Evolutionary conservation across 2,888 invertebrate genomes (phyloP).

Genomic region (Agrotis ipsilon): DNA sequence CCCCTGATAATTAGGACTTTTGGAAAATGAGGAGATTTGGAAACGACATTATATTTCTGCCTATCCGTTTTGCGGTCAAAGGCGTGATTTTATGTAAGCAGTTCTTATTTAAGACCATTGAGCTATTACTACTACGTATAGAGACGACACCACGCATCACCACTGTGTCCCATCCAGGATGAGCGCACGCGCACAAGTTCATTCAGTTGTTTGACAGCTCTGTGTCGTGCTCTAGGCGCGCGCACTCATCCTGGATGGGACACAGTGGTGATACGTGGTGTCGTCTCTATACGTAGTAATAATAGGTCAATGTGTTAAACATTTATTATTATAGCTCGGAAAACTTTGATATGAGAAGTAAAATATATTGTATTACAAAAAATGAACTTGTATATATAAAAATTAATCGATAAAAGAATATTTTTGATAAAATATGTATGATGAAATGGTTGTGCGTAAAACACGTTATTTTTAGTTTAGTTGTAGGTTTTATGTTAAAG

Average conservation of each 20-base stretch:
- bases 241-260: too few species aligned
- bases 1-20: not conserved
- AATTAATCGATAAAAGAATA: conserved; percentile 26
- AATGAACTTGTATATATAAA: conserved; percentile 47
- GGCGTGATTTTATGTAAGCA: not conserved
- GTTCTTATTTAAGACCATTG: too few species aligned
- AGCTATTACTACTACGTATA: too few species aligned
- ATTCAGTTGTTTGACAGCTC: too few species aligned
- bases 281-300: too few species aligned
- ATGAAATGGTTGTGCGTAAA: conserved; percentile 51
- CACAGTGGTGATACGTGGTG: too few species aligned
- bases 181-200: too few species aligned
- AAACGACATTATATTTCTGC: not conserved
- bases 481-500: conserved; percentile 12
- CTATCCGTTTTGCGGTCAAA: not conserved
- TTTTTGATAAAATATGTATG: conserved; percentile 54
- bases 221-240: too few species aligned
- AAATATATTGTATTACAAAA: conserved; percentile 7
- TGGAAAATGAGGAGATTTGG: not conserved
- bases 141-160: too few species aligned
- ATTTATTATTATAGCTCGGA: too few species aligned
- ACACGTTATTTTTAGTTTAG: conserved; percentile 18
- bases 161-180: too few species aligned
- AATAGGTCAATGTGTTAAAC: too few species aligned
- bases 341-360: not conserved